These are phyloP conservation scores for Schizopygopsis pylzovi DNA, from an alignment of 2,797 vertebrate genomes.

Conservation along the genomic window DNA sequence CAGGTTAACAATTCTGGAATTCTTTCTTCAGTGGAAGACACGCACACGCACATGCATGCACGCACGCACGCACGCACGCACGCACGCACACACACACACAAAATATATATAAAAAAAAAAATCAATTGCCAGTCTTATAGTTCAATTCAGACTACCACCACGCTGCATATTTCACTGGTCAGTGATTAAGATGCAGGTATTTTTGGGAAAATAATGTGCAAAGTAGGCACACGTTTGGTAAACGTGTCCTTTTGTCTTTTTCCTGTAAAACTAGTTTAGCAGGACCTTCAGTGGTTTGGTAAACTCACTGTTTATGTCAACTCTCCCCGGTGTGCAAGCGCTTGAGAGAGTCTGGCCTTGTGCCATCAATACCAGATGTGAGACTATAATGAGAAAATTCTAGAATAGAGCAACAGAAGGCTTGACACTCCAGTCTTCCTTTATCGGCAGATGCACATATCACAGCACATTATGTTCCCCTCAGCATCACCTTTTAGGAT, in stretches of 20 bases:
- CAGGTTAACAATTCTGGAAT: neutral
- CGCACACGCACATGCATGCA: neutral
- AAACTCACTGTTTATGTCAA: neutral
- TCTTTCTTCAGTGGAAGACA: neutral
- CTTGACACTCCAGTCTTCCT: constrained; percentile 25
- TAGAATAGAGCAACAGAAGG: constrained; percentile 32
- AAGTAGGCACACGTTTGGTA: neutral
- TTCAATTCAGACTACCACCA: neutral
- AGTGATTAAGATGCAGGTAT: neutral
- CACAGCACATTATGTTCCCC: constrained; percentile 49
- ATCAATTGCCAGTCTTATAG: neutral
- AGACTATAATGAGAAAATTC: constrained; percentile 40
- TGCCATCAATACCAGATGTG: constrained; percentile 26
- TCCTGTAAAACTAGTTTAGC: neutral
- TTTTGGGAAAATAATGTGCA: neutral
- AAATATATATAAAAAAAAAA: neutral
- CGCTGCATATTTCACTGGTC: neutral
- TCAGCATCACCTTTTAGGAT: constrained; percentile 28
- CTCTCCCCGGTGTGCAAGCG: neutral
- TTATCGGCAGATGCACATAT: constrained; percentile 45
- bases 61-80: too few relatives aligned
- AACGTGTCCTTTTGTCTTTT: neutral
- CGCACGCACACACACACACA: neutral
- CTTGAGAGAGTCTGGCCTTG: neutral
- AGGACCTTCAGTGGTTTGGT: neutral